A percentile compares a stretch with the other conserved stretches of the same genome.
Conservation (phyloP, 1,140 invertebrate genomes). For the Chironomus tepperi region DNA sequence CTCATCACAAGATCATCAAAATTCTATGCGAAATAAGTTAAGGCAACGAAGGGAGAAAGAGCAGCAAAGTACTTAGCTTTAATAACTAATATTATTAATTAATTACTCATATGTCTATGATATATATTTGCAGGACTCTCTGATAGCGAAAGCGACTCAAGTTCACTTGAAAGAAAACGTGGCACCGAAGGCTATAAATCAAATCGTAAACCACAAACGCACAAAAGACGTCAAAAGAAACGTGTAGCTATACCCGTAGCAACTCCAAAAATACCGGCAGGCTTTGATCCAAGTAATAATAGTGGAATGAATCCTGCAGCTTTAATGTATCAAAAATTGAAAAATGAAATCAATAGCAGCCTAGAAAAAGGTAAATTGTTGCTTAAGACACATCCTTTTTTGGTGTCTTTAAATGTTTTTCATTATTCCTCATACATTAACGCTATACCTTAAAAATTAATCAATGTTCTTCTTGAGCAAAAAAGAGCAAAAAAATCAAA, state of each 20-base stretch:
- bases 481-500: neutral
- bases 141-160: constrained; percentile 75
- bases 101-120: constrained; percentile 25
- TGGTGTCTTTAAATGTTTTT: neutral
- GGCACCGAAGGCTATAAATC: constrained; percentile 50
- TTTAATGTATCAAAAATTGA: constrained; percentile 35
- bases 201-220: constrained; percentile 62
- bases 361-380: constrained; percentile 35
- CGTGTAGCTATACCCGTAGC: constrained; percentile 71
- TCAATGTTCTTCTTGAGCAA: no score
- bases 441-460: neutral
- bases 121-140: constrained; percentile 53
- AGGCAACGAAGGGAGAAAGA: constrained; percentile 54
- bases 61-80: constrained; percentile 46
- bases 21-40: constrained; percentile 36
- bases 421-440: neutral
- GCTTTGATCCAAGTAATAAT: constrained; percentile 24
- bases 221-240: constrained; percentile 64
- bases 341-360: constrained; percentile 27
- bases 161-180: constrained; percentile 52
- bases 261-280: constrained; percentile 68
- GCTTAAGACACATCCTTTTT: neutral
- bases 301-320: neutral
- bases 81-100: neutral
- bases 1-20: constrained; percentile 17